Evolutionary conservation across 2,113 vertebrate species (phyloP).

Genomic region (Cryptoleucopteryx plumbea): DNA sequence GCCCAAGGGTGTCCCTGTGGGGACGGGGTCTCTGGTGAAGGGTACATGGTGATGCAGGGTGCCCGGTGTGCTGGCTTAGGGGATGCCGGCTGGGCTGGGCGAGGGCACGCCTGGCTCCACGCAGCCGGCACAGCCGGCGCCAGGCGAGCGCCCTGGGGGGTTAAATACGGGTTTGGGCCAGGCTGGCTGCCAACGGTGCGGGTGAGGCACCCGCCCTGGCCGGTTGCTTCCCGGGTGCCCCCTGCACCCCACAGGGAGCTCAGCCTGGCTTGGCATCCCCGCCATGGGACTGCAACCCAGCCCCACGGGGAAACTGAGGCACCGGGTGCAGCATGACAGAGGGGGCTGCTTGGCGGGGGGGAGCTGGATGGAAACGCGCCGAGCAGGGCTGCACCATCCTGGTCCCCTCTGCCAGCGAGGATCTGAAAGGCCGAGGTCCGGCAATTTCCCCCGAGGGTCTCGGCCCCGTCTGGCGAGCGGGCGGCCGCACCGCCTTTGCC

Average conservation of each 20-base stretch:
- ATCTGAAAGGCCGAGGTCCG: accelerated
- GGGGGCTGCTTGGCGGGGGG: accelerated
- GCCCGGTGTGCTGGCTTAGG: background rate
- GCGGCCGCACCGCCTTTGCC: background rate
- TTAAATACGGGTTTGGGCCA: background rate
- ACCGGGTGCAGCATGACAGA: accelerated
- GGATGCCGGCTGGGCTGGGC: background rate
- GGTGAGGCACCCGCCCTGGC: background rate
- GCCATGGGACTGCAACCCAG: background rate
- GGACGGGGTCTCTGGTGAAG: accelerated
- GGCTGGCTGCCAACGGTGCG: background rate
- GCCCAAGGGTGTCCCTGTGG: background rate
- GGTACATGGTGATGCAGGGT: background rate
- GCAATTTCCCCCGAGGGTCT: no score
- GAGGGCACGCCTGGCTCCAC: background rate
- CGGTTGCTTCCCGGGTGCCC: background rate
- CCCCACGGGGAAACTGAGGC: background rate
- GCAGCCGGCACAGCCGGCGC: background rate
- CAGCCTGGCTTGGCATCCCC: background rate
- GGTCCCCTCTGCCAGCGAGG: accelerated
- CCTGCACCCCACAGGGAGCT: background rate
- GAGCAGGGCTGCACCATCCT: accelerated
- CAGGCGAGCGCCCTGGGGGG: background rate
- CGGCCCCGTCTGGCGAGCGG: accelerated
- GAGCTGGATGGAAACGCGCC: accelerated